Conservation (phyloP, 2,113 vertebrate genomes). For the Eulemur macaco region DNA sequence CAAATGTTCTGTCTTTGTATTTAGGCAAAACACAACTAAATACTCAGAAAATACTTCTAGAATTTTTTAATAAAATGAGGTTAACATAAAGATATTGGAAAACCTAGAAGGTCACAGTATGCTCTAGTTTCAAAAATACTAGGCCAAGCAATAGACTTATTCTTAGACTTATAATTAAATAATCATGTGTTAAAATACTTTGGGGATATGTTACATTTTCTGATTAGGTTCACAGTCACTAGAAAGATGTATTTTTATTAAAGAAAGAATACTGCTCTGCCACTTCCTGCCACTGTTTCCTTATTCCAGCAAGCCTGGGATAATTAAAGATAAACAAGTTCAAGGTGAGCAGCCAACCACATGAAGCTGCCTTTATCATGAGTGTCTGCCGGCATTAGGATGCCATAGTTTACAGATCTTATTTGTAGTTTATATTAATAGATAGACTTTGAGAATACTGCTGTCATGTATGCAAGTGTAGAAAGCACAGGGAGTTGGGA, state of each 20-base stretch:
- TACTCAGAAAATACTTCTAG: neutral
- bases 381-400: neutral
- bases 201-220: conserved; percentile 63
- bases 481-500: neutral
- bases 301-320: neutral
- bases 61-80: neutral
- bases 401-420: neutral
- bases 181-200: neutral
- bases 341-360: neutral
- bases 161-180: conserved; percentile 67
- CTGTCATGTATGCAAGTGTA: neutral
- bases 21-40: neutral
- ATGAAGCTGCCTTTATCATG: neutral
- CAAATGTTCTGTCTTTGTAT: neutral
- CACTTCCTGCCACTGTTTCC: neutral
- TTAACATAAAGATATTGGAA: conserved; percentile 37
- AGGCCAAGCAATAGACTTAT: conserved; percentile 18
- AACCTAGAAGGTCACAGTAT: neutral
- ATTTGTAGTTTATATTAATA: neutral
- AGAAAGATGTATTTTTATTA: neutral
- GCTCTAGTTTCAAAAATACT: conserved; percentile 62
- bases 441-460: neutral
- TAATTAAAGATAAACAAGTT: neutral
- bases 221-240: conserved; percentile 21
- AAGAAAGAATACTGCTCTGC: neutral